Base-by-base conservation (phyloP, 2,888 invertebrate genomes). In the Capitulum mitella region DNA sequence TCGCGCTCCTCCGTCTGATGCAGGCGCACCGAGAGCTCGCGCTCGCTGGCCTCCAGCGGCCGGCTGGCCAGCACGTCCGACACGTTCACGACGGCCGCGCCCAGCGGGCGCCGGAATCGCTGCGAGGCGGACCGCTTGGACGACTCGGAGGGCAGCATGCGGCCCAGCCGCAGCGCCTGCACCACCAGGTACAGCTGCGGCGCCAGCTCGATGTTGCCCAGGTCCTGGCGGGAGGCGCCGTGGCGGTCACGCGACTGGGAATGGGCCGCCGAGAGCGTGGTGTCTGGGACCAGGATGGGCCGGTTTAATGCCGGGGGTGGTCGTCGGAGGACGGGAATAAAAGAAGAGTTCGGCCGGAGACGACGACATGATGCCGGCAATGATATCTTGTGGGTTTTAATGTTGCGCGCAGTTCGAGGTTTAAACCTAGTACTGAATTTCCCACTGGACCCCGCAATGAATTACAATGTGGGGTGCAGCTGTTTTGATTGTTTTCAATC, bases 141-240 rank as follows among this genome's bases (percentile, higher is more conserved):
- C 1, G 70, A 70, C 37, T 70, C 70, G 8, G 70, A 37, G 26
- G 70, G 40, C 1, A 70, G 3, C 90, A 95, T 94, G 84, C 92
- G 89, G 2, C 97, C 97, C 79, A 95, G 92, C 78, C 97, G 90
- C 87, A 95, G 92, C 77, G 97, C 93, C 86, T 95, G 94, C 81
- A 94, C 93, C 48, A 97, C 92, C 82, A 97, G 88, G 88, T 92
- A 95, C 40, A 96, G 88, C 84, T 97, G 95, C 80, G 92, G 91
- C 79, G 91, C 90, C 78, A 95, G 89, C 85, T 97, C 97, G 64
- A 92, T 90, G 82, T 91, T 92, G 78, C 95, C 95, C 84, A 94
- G 88, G 84, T 93, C 93, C 92, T 92, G 37, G 34, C 10, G 10
- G n/a, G n/a, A 29, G 58, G 58, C 6, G 51, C 10, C 46, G 46